Percentiles rank a stretch among this genome's conserved stretches.
Evolutionary conservation across 2,113 vertebrate genomes (phyloP).

Genomic region (Forbesichthys agassizii): DNA sequence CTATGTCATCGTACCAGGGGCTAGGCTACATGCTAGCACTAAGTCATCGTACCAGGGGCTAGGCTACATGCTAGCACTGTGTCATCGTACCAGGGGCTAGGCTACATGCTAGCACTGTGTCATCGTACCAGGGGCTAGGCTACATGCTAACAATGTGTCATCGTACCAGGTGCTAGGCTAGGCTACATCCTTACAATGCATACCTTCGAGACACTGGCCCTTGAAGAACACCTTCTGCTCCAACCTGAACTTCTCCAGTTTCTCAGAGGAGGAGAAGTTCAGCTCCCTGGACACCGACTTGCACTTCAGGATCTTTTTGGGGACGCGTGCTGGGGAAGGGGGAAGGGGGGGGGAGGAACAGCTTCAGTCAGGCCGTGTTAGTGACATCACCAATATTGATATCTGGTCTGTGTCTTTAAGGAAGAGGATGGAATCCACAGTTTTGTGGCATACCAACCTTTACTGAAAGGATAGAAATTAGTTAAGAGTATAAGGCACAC

Average conservation of each 20-base stretch:
- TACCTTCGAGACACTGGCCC: conserved; percentile 99
- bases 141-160: too few species aligned
- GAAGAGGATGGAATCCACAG: not conserved
- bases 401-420: not conserved
- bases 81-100: too few species aligned
- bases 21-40: too few species aligned
- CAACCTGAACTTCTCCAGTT: conserved; percentile 98
- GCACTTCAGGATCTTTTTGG: conserved; percentile 99
- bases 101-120: too few species aligned
- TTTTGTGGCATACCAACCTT: too few species aligned
- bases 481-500: not conserved
- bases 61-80: too few species aligned
- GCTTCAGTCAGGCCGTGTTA: not conserved
- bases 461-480: too few species aligned
- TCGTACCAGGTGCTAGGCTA: too few species aligned
- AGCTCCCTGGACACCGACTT: conserved; percentile 97
- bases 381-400: not conserved
- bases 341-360: not conserved
- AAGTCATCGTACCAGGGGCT: too few species aligned
- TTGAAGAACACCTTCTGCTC: conserved; percentile 99
- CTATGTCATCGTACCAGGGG: too few species aligned
- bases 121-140: too few species aligned
- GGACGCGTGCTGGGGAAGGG: conserved; percentile 87
- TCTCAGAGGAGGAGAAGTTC: conserved; percentile 96
- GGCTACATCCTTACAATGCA: not conserved